Evolutionary conservation across 64 coral and sea anemone genomes (phyloP).

Genomic region (Acropora yongei): DNA sequence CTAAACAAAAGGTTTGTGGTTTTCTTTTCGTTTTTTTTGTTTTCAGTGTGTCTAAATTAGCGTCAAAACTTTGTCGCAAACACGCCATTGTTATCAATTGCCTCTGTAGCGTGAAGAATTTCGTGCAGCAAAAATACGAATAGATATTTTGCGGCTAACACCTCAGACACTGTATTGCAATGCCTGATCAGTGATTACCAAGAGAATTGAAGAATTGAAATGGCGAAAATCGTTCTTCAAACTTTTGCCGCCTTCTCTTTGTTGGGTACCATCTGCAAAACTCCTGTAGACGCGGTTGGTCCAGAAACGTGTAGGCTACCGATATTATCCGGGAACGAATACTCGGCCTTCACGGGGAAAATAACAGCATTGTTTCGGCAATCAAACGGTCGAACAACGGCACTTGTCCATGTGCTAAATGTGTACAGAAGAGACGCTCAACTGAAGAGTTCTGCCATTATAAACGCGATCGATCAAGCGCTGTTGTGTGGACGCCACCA

Average conservation of each 20-base stretch:
- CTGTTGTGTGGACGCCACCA: conserved; percentile 57
- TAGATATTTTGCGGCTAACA: neutral
- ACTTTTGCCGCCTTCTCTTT: neutral
- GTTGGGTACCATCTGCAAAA: conserved; percentile 19
- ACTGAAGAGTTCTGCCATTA: conserved; percentile 12
- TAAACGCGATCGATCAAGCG: conserved; percentile 66
- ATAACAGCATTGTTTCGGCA: conserved; percentile 57
- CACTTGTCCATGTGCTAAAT: conserved; percentile 53
- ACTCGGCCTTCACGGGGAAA: conserved; percentile 67
- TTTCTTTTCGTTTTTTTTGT: neutral
- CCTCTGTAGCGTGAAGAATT: neutral
- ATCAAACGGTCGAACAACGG: conserved; percentile 34
- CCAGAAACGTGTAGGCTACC: conserved; percentile 62
- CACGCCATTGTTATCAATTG: conserved; percentile 19
- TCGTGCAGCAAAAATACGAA: neutral
- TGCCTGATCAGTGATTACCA: neutral
- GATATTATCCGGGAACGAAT: conserved; percentile 45
- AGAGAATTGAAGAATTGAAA: conserved; percentile 1
- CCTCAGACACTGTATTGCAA: neutral
- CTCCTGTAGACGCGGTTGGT: neutral
- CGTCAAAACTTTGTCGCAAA: neutral
- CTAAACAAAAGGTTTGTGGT: conserved; percentile 47
- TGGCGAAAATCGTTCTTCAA: neutral
- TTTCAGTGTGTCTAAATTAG: neutral
- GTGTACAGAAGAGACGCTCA: conserved; percentile 58